Conservation (phyloP, 2,113 vertebrate genomes). For the Rhodinocichla rosea region DNA sequence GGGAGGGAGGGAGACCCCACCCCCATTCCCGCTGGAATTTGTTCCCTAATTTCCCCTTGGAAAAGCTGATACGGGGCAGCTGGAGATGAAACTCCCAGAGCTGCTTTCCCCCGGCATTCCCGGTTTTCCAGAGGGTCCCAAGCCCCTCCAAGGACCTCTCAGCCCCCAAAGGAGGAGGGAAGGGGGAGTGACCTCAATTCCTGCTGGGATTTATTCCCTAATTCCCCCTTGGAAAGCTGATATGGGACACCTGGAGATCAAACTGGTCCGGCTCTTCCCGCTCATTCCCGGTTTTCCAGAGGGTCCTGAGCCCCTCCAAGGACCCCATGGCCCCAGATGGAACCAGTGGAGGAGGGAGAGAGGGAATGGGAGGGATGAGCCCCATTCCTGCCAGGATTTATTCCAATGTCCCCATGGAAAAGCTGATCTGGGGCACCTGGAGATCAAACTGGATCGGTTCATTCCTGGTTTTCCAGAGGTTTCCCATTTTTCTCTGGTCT, state of each 20-base stretch:
- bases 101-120: background rate
- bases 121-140: background rate
- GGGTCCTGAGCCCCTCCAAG: background rate
- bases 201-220: background rate
- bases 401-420: background rate
- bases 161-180: background rate
- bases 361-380: background rate
- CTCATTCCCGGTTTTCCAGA: accelerated
- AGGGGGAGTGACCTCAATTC: background rate
- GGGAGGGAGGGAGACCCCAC: background rate
- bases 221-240: background rate
- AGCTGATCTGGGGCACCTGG: background rate
- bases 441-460: background rate
- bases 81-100: background rate
- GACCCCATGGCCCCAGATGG: background rate
- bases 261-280: accelerated
- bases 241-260: accelerated
- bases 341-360: background rate
- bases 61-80: background rate
- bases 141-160: background rate
- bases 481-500: accelerated
- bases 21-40: background rate
- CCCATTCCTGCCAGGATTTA: background rate
- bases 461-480: background rate
- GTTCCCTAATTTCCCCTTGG: background rate